Evolutionary conservation across 2,797 vertebrate species (phyloP).

Genomic region (Lagocephalus sceleratus): DNA sequence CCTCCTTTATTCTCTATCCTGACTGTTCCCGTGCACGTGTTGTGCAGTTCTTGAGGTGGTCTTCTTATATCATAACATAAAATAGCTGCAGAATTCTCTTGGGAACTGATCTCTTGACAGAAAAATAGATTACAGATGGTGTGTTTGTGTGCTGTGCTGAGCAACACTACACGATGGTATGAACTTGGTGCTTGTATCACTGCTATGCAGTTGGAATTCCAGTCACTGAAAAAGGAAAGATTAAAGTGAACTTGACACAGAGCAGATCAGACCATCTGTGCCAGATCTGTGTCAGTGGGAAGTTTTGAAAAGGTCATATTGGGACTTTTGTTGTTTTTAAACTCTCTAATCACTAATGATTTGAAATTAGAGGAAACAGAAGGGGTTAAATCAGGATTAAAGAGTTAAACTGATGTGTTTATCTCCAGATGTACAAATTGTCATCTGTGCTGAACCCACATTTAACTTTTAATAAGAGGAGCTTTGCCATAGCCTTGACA

Average conservation of each 20-base stretch:
- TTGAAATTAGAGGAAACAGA: too few species aligned
- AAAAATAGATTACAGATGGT: conserved; percentile 51
- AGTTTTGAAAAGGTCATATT: too few species aligned
- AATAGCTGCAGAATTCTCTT: conserved; percentile 56
- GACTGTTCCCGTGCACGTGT: conserved; percentile 4
- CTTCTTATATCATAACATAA: conserved; percentile 41
- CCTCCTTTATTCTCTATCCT: conserved; percentile 24
- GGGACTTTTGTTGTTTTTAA: too few species aligned
- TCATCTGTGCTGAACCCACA: conserved; percentile 34
- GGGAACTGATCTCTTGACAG: conserved; percentile 65
- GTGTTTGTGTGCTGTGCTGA: conserved; percentile 31
- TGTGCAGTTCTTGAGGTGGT: conserved; percentile 13
- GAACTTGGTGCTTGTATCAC: conserved; percentile 6
- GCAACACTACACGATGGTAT: conserved; percentile 13
- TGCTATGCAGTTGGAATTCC: too few species aligned
- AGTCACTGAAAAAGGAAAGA: too few species aligned
- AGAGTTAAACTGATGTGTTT: too few species aligned
- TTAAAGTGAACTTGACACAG: neutral
- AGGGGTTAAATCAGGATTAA: too few species aligned
- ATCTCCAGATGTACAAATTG: conserved; percentile 8
- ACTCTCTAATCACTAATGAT: too few species aligned
- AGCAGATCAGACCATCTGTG: conserved; percentile 23
- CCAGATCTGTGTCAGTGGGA: conserved; percentile 15
- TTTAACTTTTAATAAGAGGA: conserved; percentile 49
- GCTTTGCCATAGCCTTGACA: conserved; percentile 30